phyloP scores from a whole-genome alignment of 1,140 invertebrate genomes.

The Anadara kagoshimensis region DNA sequence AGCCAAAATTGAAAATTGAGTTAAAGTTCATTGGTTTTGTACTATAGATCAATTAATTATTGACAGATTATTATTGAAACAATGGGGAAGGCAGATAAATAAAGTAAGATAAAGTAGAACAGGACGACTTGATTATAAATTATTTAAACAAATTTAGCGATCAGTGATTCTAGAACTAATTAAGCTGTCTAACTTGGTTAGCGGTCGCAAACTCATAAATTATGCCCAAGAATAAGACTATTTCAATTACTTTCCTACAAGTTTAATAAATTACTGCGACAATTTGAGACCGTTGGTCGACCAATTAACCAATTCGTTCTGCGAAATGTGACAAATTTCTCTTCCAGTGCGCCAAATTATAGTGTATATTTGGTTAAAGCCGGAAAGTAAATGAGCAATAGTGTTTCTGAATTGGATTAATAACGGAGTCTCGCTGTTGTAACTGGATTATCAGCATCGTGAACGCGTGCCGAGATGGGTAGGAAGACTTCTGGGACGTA shows the following conservation, averaged over 20 bases:
- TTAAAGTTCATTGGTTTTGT: conserved; percentile 22
- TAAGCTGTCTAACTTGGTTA: conserved; percentile 58
- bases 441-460: conserved; percentile 47
- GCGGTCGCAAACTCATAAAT: conserved; percentile 55
- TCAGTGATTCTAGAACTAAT: conserved; percentile 59
- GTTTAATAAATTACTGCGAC: conserved; percentile 61
- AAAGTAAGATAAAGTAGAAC: conserved; percentile 18
- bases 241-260: conserved; percentile 65
- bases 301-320: conserved; percentile 57
- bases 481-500: conserved; percentile 48
- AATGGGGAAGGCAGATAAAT: conserved; percentile 24
- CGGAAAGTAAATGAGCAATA: conserved; percentile 48
- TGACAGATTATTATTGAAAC: conserved; percentile 30
- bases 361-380: conserved; percentile 62
- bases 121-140: conserved; percentile 45
- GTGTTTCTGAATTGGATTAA: conserved; percentile 66
- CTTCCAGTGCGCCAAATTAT: conserved; percentile 58
- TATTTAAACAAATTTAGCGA: conserved; percentile 60
- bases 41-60: conserved; percentile 43
- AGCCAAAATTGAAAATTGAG: conserved; percentile 1
- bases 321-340: conserved; percentile 65
- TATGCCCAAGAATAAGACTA: conserved; percentile 61
- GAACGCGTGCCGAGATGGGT: conserved; percentile 43
- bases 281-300: conserved; percentile 57
- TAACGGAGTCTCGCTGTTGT: conserved; percentile 44